Base-by-base conservation (phyloP, 2,888 invertebrate species). In the Resseliella maxima region DNA sequence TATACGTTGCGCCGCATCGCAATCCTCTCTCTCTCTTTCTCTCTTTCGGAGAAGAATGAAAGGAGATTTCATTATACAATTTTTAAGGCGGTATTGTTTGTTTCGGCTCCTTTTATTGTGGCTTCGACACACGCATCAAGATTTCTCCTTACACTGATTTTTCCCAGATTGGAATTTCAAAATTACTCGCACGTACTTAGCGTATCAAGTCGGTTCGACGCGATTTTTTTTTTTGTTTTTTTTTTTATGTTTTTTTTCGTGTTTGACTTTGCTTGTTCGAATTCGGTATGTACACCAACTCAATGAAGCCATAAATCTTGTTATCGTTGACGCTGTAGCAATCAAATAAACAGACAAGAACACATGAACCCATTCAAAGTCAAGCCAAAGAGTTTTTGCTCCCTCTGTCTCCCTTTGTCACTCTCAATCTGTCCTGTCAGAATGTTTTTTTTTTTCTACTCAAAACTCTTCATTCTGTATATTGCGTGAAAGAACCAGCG, bases 251-350 rank as follows among this genome's bases (percentile, higher is more conserved):
- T 12, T 6, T 18, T 50, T 18, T n/a, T n/a, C n/a, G n/a, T n/a
- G n/a, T n/a, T n/a, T n/a, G n/a, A n/a, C n/a, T n/a, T n/a, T n/a
- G n/a, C n/a, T 50, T 18, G 46, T 50, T 83, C 83, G 83, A 83
- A 36, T n/a, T 83, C 36, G 81, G 6, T 24, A 41, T 36, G 35
- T 83, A 38, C 36, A 38, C 8, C n/a, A 35, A 38, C 36, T 36
- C 41, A 83, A 83, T 83, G 83, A 83, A 83, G 83, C 83, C 83
- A 83, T 83, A 83, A 83, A 83, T 83, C 83, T 83, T 83, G 38
- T 83, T 83, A 36, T 83, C 31, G 72, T 72, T 72, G 72, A 72
- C 72, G 8, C 46, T 72, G 72, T 31, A 31, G 72, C 72, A 72
- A 72, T 72, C 72, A 72, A 72, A 35, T 24, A 59, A 50, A 59